phyloP scores from a whole-genome alignment of 2,797 vertebrate species.

The Heliangelus exortis region DNA sequence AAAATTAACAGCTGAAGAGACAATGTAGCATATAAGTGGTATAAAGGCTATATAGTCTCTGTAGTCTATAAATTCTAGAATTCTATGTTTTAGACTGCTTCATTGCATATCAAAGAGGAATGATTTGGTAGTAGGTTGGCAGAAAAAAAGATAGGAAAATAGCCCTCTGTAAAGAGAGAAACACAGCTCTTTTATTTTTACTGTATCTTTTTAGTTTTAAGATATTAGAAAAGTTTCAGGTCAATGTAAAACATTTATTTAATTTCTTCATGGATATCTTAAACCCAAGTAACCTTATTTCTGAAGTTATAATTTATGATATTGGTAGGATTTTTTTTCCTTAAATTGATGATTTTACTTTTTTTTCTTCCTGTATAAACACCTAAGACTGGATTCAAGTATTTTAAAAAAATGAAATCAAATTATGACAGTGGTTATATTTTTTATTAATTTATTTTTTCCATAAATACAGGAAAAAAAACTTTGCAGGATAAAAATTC shows the following conservation, averaged over 20 bases:
- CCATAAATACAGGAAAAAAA: not conserved
- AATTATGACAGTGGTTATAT: not conserved
- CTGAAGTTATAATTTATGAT: not conserved
- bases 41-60: not conserved
- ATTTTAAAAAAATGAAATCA: slow-evolving; percentile 3
- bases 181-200: not conserved
- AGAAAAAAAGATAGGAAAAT: not conserved
- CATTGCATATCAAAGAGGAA: not conserved
- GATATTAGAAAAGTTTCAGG: not conserved
- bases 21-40: not conserved
- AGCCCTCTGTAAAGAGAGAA: not conserved
- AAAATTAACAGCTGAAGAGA: not conserved
- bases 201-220: not conserved
- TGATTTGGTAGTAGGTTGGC: not conserved
- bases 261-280: not conserved
- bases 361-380: not conserved
- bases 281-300: not conserved
- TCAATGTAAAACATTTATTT: not conserved
- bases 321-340: too few species aligned
- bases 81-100: too few species aligned
- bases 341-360: not conserved
- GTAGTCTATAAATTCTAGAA: not conserved
- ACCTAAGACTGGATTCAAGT: not conserved
- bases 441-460: slow-evolving; percentile 21
- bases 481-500: not conserved